Evolutionary conservation across 2,797 vertebrate species (phyloP).

Genomic region (Schizothorax lantsangensis): DNA sequence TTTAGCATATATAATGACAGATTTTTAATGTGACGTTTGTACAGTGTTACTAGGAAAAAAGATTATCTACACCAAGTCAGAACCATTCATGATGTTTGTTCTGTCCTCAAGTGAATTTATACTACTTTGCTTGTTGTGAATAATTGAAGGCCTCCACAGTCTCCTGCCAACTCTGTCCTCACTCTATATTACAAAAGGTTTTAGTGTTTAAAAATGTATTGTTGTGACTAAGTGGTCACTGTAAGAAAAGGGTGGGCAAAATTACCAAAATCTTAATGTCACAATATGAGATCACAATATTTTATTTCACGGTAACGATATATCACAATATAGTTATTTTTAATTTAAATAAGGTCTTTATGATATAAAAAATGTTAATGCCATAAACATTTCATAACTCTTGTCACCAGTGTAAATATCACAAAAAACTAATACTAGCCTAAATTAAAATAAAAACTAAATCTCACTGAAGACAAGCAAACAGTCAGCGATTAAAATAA

Average conservation of each 20-base stretch:
- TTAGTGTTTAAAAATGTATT: background rate
- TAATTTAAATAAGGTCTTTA: background rate
- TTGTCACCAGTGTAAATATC: background rate
- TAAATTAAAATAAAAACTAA: too few species aligned
- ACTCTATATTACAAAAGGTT: constrained; percentile 9
- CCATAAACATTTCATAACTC: too few species aligned
- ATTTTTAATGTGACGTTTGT: background rate
- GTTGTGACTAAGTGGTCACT: background rate
- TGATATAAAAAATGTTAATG: background rate
- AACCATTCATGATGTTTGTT: background rate
- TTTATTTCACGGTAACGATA: background rate
- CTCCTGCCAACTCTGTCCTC: background rate
- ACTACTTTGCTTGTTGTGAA: background rate
- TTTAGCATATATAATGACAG: background rate
- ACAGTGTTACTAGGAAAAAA: background rate
- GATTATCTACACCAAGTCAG: background rate
- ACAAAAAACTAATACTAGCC: too few species aligned
- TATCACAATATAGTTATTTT: too few species aligned
- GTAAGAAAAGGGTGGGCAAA: too few species aligned
- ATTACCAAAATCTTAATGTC: too few species aligned
- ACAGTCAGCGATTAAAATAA: too few species aligned
- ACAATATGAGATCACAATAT: background rate
- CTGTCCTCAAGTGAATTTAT: background rate
- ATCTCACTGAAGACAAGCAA: too few species aligned
- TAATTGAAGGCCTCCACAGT: constrained; percentile 31